phyloP scores from a whole-genome alignment of 2,113 vertebrate species.

The Osmerus mordax region DNA sequence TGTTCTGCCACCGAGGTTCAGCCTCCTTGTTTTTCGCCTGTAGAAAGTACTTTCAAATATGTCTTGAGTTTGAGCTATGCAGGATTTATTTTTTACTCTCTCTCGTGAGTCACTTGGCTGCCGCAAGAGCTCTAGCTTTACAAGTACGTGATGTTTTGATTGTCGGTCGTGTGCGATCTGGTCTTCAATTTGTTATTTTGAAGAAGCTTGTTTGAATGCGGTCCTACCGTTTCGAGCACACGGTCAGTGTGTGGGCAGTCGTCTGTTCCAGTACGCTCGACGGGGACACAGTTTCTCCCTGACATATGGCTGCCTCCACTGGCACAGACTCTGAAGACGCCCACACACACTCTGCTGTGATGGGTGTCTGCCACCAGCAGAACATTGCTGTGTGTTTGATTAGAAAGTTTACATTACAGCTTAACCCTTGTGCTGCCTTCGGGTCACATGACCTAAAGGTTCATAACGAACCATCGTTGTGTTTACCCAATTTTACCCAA shows the following conservation, averaged over 20 bases:
- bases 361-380: neutral
- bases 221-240: neutral
- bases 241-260: neutral
- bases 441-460: too few species aligned
- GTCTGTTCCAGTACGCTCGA: neutral
- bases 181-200: too few species aligned
- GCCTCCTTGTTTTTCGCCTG: neutral
- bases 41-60: too few species aligned
- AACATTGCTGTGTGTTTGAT: neutral
- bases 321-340: neutral
- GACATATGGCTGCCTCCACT: constrained; percentile 19
- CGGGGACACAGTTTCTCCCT: neutral
- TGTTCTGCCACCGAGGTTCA: neutral
- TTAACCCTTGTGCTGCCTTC: too few species aligned
- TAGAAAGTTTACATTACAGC: too few species aligned
- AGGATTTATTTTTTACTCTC: too few species aligned
- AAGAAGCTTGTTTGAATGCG: too few species aligned
- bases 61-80: neutral
- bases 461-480: too few species aligned
- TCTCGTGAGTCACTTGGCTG: too few species aligned
- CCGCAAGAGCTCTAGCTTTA: too few species aligned
- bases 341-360: neutral
- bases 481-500: too few species aligned
- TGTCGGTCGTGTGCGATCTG: too few species aligned
- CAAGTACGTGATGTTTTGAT: neutral